Evolutionary conservation across 2,113 vertebrate species (phyloP).

Genomic region (Microcebus murinus): DNA sequence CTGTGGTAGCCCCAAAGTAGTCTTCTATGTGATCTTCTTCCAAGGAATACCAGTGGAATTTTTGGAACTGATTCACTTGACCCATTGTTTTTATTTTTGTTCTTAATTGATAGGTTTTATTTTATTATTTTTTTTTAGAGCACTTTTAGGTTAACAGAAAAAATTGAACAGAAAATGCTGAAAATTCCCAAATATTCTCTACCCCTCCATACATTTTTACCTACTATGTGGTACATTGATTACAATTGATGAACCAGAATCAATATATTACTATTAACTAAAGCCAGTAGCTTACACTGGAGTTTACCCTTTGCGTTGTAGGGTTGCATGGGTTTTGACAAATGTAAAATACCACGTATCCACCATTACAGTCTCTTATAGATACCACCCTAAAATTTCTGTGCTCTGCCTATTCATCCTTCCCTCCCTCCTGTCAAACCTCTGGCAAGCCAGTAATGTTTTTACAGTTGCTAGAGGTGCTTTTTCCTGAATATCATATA

Average conservation of each 20-base stretch:
- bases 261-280: neutral
- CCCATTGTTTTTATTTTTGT: neutral
- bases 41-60: neutral
- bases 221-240: neutral
- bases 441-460: neutral
- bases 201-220: neutral
- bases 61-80: neutral
- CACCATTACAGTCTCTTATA: neutral
- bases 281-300: neutral
- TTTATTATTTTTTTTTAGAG: neutral
- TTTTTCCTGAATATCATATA: neutral
- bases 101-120: neutral
- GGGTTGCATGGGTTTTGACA: neutral
- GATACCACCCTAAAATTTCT: neutral
- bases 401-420: neutral
- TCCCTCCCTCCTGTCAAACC: neutral
- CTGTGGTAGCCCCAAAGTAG: neutral
- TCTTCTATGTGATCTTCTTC: neutral
- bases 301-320: neutral
- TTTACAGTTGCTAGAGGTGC: neutral
- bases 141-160: neutral
- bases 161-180: neutral
- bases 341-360: neutral
- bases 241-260: neutral
- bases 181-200: neutral